Evolutionary conservation across 92 coral and sea anemone species (phyloP).

Genomic region (Heliopora coerulea): DNA sequence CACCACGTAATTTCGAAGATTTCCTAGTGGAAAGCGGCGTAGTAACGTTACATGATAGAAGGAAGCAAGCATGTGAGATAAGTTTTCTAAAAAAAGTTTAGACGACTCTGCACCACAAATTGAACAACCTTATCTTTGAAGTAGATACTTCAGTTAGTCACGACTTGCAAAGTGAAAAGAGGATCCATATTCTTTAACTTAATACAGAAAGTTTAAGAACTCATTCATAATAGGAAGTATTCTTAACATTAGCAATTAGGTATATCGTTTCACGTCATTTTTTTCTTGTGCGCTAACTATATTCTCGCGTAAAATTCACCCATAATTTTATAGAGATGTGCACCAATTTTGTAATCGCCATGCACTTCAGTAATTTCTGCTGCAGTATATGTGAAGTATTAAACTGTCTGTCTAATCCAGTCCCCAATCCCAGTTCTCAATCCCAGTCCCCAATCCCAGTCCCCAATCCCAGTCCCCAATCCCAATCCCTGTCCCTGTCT

Average conservation of each 20-base stretch:
- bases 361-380: conserved; percentile 7
- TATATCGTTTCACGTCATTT: too few relatives aligned
- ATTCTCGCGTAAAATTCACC: too few relatives aligned
- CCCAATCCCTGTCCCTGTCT: too few relatives aligned
- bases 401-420: conserved; percentile 9
- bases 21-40: not conserved
- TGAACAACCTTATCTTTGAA: not conserved
- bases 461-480: too few relatives aligned
- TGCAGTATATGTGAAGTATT: conserved; percentile 11
- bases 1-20: not conserved
- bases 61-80: conserved; percentile 1
- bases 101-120: not conserved
- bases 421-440: too few relatives aligned
- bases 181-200: not conserved
- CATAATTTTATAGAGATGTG: not conserved
- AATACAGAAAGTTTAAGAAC: not conserved
- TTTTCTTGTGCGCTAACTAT: too few relatives aligned
- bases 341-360: conserved; percentile 3
- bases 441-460: too few relatives aligned
- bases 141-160: not conserved
- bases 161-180: not conserved
- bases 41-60: conserved; percentile 5
- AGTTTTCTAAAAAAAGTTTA: conserved; percentile 10
- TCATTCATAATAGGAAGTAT: not conserved
- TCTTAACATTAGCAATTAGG: too few relatives aligned